These are phyloP conservation scores for Cephalotes varians DNA, from an alignment of 2,888 invertebrate species.

Conservation along the genomic window DNA sequence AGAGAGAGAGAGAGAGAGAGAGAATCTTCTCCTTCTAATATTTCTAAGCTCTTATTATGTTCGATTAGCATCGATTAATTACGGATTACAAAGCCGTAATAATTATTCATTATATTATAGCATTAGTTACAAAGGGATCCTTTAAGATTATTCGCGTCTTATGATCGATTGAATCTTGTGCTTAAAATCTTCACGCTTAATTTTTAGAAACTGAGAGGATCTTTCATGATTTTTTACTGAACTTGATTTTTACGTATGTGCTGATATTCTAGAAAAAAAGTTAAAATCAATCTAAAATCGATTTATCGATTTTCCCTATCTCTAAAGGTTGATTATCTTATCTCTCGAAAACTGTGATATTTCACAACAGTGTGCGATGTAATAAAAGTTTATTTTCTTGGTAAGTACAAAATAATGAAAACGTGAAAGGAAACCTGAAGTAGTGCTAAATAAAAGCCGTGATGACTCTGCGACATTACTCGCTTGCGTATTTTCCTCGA, in stretches of 20 bases:
- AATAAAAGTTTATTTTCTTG: slow-evolving; percentile 41
- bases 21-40: neutral
- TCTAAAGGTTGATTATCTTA: neutral
- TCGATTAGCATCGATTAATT: neutral
- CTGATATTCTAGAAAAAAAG: no score
- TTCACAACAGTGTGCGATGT: neutral
- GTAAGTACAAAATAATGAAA: slow-evolving; percentile 19
- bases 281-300: no score
- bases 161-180: neutral
- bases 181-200: neutral
- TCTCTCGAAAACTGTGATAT: neutral
- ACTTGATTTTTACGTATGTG: neutral
- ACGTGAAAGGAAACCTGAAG: neutral
- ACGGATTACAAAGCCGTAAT: neutral
- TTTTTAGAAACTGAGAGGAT: neutral
- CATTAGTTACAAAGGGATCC: neutral
- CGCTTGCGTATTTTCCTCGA: neutral
- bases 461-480: slow-evolving; percentile 30
- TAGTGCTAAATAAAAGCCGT: slow-evolving; percentile 50
- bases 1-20: neutral
- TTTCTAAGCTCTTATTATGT: neutral
- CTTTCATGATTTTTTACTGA: neutral
- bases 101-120: neutral
- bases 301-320: neutral
- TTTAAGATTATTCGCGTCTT: slow-evolving; percentile 1